Evolutionary conservation across 1,140 invertebrate genomes (phyloP), one percentile per base, ranked within the genome.

Genomic region (Chironomus striatipennis): DNA sequence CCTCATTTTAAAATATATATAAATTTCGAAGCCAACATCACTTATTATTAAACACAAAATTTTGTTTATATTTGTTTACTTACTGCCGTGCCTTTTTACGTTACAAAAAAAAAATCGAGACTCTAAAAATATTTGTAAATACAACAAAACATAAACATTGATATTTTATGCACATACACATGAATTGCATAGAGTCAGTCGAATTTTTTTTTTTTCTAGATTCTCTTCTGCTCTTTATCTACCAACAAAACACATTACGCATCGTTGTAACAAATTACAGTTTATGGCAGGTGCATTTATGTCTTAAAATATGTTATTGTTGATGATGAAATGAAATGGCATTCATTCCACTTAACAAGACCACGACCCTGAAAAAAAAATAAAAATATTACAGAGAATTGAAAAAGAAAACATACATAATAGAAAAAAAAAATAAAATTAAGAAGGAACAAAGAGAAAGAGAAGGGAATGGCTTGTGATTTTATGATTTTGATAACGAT

Each of bases 241-340:
- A 9, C 8, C 9, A 47, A 47, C 43, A 47, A n/a, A 57, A 57
- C 47, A n/a, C 47, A 57, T 57, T 57, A 57, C 47, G 47, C 47
- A 57, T 57, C n/a, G 47, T 34, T 34, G 24, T 34, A 57, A 57
- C 47, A 57, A 57, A 70, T 20, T 70, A 20, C 10, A 70, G 17
- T 70, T 70, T 70, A 70, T 70, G 65, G 65, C 65, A 70, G 65
- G 65, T 70, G 65, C 65, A 70, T 70, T 70, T 20, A 3, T 34
- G 24, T 34, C 24, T 34, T 34, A 67, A 67, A 20, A 18, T 67
- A 7, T 70, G 20, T 70, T 70, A 18, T 18, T 21, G 64, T 20
- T 67, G 17, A 67, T 57, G 47, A 67, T 67, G 64, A 21, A 67
- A 67, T 67, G 64, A 47, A 57, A 57, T 57, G 47, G 47, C 47